These are phyloP conservation scores for Epinotia ramella DNA, from an alignment of 2,888 invertebrate genomes.

Conservation along the genomic window DNA sequence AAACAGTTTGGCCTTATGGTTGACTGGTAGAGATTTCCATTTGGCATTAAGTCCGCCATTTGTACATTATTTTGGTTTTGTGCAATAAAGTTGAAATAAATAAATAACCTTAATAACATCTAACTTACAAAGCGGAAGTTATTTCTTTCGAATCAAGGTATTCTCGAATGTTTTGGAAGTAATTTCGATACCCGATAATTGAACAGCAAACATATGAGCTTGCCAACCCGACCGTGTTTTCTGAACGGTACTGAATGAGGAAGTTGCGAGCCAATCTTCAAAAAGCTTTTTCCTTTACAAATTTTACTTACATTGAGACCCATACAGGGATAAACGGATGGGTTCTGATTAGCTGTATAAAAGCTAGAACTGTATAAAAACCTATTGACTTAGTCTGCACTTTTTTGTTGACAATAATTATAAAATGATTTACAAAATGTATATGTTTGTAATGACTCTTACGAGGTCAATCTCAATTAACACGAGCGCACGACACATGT, in stretches of 20 bases:
- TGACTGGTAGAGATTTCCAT: too few relatives aligned
- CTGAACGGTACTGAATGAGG: constrained; percentile 28
- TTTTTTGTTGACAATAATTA: too few relatives aligned
- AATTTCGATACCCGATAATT: constrained; percentile 30
- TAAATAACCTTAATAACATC: not conserved
- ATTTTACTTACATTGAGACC: constrained; percentile 20
- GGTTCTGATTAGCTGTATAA: constrained; percentile 22
- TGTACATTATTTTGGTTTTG: too few relatives aligned
- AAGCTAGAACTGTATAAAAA: not conserved
- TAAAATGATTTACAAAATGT: too few relatives aligned
- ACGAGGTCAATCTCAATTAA: too few relatives aligned
- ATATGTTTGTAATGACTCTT: too few relatives aligned
- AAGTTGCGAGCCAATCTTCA: constrained; percentile 26
- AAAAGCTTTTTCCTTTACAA: constrained; percentile 32
- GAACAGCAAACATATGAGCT: constrained; percentile 33
- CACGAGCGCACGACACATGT: too few relatives aligned
- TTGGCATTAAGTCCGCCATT: too few relatives aligned
- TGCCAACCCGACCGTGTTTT: constrained; percentile 14
- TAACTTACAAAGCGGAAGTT: not conserved
- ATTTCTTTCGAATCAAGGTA: constrained; percentile 3
- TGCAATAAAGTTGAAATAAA: too few relatives aligned
- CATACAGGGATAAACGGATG: constrained; percentile 8
- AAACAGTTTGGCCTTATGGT: too few relatives aligned
- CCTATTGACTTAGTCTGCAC: too few relatives aligned
- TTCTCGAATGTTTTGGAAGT: not conserved